Conservation (phyloP, 2,888 invertebrate species). For the Biston stratarius region DNA sequence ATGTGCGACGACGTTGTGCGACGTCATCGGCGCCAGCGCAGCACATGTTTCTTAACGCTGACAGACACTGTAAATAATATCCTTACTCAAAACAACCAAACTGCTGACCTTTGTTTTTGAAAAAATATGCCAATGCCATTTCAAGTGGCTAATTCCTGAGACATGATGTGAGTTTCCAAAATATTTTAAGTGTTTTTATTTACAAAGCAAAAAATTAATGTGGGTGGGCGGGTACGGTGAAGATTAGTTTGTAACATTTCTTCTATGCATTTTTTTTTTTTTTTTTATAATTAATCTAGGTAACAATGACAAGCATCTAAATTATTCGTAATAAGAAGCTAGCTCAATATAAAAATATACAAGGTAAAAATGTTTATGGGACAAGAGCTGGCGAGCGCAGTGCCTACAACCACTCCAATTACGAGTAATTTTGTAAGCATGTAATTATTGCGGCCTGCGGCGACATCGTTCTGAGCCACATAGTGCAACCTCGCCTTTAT, state of each 20-base stretch:
- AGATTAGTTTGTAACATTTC: conserved; percentile 19
- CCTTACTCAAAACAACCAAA: conserved; percentile 58
- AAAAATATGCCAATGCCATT: conserved; percentile 43
- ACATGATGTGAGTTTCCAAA: conserved; percentile 25
- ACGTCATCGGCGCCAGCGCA: conserved; percentile 62
- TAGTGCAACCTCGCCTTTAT: conserved; percentile 53
- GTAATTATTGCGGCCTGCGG: conserved; percentile 65
- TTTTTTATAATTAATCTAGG: conserved; percentile 1
- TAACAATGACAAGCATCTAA: conserved; percentile 27
- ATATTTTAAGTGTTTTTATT: conserved; percentile 31
- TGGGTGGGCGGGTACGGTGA: conserved; percentile 27
- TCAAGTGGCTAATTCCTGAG: conserved; percentile 38
- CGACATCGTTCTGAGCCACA: conserved; percentile 63
- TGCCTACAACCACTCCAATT: conserved; percentile 61
- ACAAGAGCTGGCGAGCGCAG: conserved; percentile 55
- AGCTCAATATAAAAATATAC: conserved; percentile 34
- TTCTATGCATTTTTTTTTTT: conserved; percentile 19
- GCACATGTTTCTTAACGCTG: conserved; percentile 69
- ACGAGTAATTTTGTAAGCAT: conserved; percentile 66
- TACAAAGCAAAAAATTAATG: conserved; percentile 20
- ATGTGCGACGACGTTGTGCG: conserved; percentile 54
- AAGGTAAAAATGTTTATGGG: conserved; percentile 46
- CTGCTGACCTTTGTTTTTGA: conserved; percentile 61
- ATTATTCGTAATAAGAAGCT: conserved; percentile 23
- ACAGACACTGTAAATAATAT: conserved; percentile 64